Evolutionary conservation across 2,888 invertebrate genomes (phyloP).

Genomic region (Dioctria linearis): DNA sequence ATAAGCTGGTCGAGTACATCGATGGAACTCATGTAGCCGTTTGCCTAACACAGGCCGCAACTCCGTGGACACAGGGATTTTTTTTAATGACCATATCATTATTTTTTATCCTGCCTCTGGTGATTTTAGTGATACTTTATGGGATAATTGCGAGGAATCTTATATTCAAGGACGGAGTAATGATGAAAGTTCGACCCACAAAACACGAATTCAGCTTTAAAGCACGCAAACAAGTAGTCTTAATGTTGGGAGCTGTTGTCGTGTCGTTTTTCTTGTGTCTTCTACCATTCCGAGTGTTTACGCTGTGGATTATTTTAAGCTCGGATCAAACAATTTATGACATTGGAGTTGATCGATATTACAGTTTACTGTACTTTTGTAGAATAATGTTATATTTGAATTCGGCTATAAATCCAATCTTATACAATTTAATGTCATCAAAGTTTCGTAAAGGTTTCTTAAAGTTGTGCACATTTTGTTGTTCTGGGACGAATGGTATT

Average conservation of each 20-base stretch:
- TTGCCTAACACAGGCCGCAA: constrained; percentile 85
- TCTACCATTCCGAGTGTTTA: constrained; percentile 88
- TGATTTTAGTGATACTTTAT: constrained; percentile 85
- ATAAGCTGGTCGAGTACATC: constrained; percentile 77
- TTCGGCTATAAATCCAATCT: constrained; percentile 90
- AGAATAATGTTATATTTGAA: constrained; percentile 91
- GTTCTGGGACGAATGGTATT: constrained; percentile 68
- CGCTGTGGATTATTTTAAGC: constrained; percentile 85
- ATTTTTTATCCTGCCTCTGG: constrained; percentile 86
- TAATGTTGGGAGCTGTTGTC: constrained; percentile 90
- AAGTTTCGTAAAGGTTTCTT: constrained; percentile 89
- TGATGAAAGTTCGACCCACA: constrained; percentile 78
- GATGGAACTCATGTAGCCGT: constrained; percentile 81
- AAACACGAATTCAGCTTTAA: constrained; percentile 82
- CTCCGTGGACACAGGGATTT: constrained; percentile 83
- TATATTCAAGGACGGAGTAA: constrained; percentile 78
- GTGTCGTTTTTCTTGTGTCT: constrained; percentile 90
- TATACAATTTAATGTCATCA: constrained; percentile 94
- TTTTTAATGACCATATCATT: constrained; percentile 84
- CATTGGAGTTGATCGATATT: constrained; percentile 84
- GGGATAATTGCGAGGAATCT: constrained; percentile 87
- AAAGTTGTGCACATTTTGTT: constrained; percentile 74
- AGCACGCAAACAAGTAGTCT: constrained; percentile 86
- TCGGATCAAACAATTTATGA: constrained; percentile 79
- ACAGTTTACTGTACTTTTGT: constrained; percentile 86